phyloP scores from a whole-genome alignment of 64 coral and sea anemone genomes.

The Cladopsammia gracilis region DNA sequence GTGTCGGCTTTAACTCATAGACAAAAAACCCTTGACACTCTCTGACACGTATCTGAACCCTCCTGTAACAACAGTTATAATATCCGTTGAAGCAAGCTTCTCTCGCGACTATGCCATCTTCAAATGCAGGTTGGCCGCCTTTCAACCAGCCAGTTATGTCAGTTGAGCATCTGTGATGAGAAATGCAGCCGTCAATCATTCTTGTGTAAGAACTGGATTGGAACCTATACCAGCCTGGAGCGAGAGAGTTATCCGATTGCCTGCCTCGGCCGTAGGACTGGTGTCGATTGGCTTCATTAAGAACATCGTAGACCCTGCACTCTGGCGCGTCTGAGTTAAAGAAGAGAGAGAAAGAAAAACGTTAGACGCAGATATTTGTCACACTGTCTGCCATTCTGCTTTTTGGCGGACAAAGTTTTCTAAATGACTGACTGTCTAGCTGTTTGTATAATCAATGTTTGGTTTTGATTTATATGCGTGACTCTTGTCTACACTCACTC shows the following conservation, averaged over 20 bases:
- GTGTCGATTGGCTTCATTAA: background rate
- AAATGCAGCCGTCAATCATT: background rate
- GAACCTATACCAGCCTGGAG: background rate
- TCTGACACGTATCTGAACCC: background rate
- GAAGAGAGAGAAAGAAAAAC: background rate
- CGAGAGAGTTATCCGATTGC: background rate
- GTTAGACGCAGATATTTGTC: too few species aligned
- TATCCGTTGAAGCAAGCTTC: background rate
- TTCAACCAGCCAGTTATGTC: background rate
- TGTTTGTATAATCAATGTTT: too few species aligned
- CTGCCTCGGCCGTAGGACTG: background rate
- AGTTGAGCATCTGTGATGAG: background rate
- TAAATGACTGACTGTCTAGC: too few species aligned
- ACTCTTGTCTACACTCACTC: too few species aligned
- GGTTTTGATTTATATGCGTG: too few species aligned
- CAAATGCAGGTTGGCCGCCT: background rate
- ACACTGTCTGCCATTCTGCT: too few species aligned
- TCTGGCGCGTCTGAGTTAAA: background rate
- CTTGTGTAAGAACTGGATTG: background rate
- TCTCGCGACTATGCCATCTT: background rate
- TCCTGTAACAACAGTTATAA: background rate
- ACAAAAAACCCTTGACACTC: background rate
- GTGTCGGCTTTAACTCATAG: background rate
- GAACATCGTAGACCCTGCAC: background rate
- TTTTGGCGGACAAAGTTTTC: too few species aligned